Evolutionary conservation across 2,888 invertebrate species (phyloP).

Genomic region (Catocala sponsa): DNA sequence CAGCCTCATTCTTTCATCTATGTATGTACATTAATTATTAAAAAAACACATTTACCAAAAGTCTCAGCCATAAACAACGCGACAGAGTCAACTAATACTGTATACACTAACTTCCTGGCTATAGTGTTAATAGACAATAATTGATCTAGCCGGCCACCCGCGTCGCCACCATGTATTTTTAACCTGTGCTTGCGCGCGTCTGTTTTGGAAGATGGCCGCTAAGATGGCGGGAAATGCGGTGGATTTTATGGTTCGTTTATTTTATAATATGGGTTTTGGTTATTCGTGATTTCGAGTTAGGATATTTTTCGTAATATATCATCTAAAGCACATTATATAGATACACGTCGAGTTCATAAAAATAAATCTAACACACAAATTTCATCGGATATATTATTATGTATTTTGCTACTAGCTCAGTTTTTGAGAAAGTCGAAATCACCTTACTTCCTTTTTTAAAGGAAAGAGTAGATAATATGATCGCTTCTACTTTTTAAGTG

Average conservation of each 20-base stretch:
- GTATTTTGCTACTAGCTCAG: too few species aligned
- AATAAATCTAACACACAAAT: too few species aligned
- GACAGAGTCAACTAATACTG: constrained; percentile 47
- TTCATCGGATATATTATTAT: too few species aligned
- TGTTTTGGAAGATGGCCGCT: constrained; percentile 54
- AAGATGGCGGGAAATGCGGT: constrained; percentile 55
- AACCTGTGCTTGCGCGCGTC: constrained; percentile 48
- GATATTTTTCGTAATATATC: background rate
- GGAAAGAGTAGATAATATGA: too few species aligned
- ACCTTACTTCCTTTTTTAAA: too few species aligned
- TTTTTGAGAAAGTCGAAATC: too few species aligned
- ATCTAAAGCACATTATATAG: too few species aligned
- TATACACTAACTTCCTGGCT: constrained; percentile 64
- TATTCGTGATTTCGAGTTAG: constrained; percentile 24
- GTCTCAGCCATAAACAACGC: constrained; percentile 37
- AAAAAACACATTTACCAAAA: constrained; percentile 31
- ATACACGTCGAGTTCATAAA: too few species aligned
- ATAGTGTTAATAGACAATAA: constrained; percentile 81
- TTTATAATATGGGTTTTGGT: constrained; percentile 21
- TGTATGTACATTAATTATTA: background rate
- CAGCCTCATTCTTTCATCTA: too few species aligned
- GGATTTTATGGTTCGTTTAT: constrained; percentile 39
- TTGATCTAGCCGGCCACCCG: constrained; percentile 80
- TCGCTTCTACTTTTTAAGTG: too few species aligned
- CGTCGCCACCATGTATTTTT: constrained; percentile 70